Conservation (phyloP, 2,888 invertebrate genomes). For the Caradrina clavipalpis region DNA sequence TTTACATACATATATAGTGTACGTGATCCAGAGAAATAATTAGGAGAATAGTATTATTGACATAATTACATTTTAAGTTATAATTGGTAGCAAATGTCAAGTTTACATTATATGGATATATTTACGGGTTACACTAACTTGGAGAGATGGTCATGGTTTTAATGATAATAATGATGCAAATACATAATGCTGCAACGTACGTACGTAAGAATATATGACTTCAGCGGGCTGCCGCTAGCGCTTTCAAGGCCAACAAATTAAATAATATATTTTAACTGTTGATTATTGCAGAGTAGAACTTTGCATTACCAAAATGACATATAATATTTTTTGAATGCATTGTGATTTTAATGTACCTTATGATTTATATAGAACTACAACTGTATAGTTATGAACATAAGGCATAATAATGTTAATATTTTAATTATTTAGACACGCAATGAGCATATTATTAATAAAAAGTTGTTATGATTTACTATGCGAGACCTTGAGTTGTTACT, state of each 20-base stretch:
- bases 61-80: conserved; percentile 1
- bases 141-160: too few relatives aligned
- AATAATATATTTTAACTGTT: conserved; percentile 5
- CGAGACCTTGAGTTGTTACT: conserved; percentile 32
- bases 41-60: conserved; percentile 1
- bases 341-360: conserved; percentile 38
- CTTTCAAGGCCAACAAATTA: neutral
- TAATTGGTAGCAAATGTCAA: too few relatives aligned
- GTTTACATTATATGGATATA: too few relatives aligned
- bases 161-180: too few relatives aligned
- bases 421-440: conserved; percentile 22
- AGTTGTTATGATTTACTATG: conserved; percentile 10
- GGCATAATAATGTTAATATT: conserved; percentile 35
- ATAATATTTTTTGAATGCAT: conserved; percentile 1
- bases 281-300: neutral
- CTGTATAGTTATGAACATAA: conserved; percentile 17
- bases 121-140: too few relatives aligned
- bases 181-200: too few relatives aligned
- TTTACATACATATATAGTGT: neutral
- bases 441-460: conserved; percentile 12
- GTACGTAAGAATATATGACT: too few relatives aligned
- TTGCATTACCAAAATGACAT: conserved; percentile 8
- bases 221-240: too few relatives aligned
- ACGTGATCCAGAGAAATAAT: conserved; percentile 3
- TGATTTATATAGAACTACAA: conserved; percentile 20